Base-by-base conservation (phyloP, 1,140 invertebrate species). In the Cryptotermes secundus region DNA sequence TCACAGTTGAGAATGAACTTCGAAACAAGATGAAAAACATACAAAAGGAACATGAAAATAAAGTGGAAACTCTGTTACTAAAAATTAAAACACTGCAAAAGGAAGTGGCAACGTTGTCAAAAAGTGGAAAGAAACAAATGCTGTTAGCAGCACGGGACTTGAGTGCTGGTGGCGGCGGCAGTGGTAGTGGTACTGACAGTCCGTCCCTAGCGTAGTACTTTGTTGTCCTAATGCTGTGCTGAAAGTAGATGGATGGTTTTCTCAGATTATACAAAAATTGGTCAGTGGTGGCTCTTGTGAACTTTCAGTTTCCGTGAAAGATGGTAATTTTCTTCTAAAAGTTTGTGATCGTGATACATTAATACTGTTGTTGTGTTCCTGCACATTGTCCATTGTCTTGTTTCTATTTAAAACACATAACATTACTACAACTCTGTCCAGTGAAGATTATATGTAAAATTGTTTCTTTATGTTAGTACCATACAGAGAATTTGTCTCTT, bases 1-100 rank as follows among this genome's bases (percentile, higher is more conserved):
- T 96, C 88, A 97, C 96, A 35, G 92, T 93, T 80, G 97, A 98
- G 88, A 94, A 94, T 81, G 97, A 98, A 87, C 90, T 97, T 80
- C 92, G 97, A 35, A 95, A 92, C 85, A 97, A 97, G 90, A 95
- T 98, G 92, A 96, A 96, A 87, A 93, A 91, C 26, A 92, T 94
- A 49, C 94, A 97, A 87, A 96, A 96, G 82, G 92, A 96, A 82
- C 94, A 96, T 88, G 95, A 96, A 84, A 94, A 93, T 83, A 96
- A 97, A 89, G 93, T 96, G 45, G 94, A 95, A 34, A 91, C 92
- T 38, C 92, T 98, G 89, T 96, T 95, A 88, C 92, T 92, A 34
- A 96, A 95, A 89, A 95, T 97, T 82, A 94, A 95, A 84, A 91
- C 89, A 87, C 89, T 97, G 53, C 90, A 97, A 53, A 97, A 96